Percentiles rank a stretch among this genome's conserved stretches.
phyloP scores from a whole-genome alignment of 2,797 vertebrate genomes.

The Leptodactylus fallax region DNA sequence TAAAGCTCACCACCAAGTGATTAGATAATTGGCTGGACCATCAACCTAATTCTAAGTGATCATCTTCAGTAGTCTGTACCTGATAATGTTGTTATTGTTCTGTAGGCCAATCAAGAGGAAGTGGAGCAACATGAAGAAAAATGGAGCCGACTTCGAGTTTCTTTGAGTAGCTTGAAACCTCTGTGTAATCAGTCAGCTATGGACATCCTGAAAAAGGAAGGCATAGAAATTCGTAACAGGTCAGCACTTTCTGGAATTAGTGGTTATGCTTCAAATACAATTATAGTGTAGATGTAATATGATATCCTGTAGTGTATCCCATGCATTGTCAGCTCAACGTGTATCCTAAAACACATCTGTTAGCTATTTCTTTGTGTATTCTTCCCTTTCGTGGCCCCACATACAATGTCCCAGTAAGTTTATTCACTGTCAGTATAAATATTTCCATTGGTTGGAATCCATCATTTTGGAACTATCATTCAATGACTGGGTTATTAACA shows the following conservation, averaged over 20 bases:
- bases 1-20: no score
- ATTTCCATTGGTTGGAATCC: no score
- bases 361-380: neutral
- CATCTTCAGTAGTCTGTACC: neutral
- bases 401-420: neutral
- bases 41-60: neutral
- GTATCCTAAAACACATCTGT: neutral
- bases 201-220: constrained; percentile 74
- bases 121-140: constrained; percentile 71
- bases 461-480: no score
- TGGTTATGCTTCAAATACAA: no score
- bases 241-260: neutral
- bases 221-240: constrained; percentile 17
- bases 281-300: no score
- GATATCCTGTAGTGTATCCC: neutral
- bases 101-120: constrained; percentile 80
- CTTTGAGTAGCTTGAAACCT: constrained; percentile 69
- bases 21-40: neutral
- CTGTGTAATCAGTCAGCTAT: constrained; percentile 69
- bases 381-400: neutral
- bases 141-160: constrained; percentile 75
- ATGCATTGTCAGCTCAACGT: neutral
- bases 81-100: neutral
- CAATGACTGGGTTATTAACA: no score
- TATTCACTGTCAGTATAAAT: no score